These are phyloP conservation scores for Pluvianellus socialis DNA, from an alignment of 2,113 vertebrate genomes.

Conservation along the genomic window DNA sequence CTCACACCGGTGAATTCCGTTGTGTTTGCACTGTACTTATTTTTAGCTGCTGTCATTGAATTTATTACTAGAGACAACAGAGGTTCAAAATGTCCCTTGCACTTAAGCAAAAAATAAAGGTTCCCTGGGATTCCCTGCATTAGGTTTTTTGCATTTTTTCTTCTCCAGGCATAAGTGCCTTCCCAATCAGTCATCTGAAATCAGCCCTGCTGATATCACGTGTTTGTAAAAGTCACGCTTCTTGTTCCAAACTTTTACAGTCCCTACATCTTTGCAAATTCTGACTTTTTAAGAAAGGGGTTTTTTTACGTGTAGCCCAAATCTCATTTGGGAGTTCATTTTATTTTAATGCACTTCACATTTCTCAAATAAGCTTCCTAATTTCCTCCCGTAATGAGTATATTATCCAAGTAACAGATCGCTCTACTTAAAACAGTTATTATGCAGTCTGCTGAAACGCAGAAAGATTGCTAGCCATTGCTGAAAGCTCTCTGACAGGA, in stretches of 20 bases:
- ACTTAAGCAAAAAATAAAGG: neutral
- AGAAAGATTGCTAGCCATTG: neutral
- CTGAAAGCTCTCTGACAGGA: neutral
- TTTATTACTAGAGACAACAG: neutral
- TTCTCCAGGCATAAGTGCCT: neutral
- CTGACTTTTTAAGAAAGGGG: neutral
- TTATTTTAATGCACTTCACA: constrained; percentile 8
- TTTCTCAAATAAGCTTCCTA: constrained; percentile 15
- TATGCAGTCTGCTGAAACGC: neutral
- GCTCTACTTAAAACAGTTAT: neutral
- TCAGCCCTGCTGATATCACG: neutral
- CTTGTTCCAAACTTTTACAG: neutral
- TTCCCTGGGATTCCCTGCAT: neutral
- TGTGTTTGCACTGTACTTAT: neutral
- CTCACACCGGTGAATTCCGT: neutral
- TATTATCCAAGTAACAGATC: neutral
- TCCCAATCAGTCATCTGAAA: neutral
- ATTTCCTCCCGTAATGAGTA: neutral
- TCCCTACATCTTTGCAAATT: neutral
- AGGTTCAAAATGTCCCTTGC: neutral
- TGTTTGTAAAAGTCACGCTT: neutral
- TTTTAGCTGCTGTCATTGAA: constrained; percentile 24
- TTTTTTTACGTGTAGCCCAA: neutral
- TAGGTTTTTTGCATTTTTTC: neutral
- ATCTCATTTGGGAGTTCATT: neutral